Conservation (phyloP, 2,797 vertebrate genomes). For the Craterocephalus amniculus region DNA sequence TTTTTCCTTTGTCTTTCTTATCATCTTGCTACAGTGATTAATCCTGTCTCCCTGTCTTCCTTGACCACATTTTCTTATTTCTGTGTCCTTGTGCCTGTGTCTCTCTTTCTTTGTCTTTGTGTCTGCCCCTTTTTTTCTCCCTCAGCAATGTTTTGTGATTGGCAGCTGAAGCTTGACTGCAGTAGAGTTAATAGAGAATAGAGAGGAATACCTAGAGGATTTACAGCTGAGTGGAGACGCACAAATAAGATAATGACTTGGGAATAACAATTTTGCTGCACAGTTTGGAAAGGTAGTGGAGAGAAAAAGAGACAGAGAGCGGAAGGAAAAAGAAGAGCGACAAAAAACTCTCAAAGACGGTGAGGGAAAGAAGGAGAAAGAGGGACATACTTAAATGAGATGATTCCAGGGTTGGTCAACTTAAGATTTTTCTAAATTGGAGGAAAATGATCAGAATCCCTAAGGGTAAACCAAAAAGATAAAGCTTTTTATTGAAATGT, state of each 20-base stretch:
- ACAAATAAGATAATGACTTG: constrained; percentile 83
- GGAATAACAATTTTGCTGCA: constrained; percentile 77
- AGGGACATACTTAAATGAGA: constrained; percentile 52
- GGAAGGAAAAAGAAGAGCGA: constrained; percentile 21
- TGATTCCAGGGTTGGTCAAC: constrained; percentile 51
- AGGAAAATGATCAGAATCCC: constrained; percentile 58
- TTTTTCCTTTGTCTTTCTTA: constrained; percentile 4
- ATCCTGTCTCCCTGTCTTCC: constrained; percentile 27
- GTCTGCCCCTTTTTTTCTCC: constrained; percentile 56
- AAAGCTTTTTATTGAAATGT: constrained; percentile 56
- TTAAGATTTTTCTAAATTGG: constrained; percentile 67
- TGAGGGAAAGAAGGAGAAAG: constrained; percentile 37
- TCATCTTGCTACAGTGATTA: constrained; percentile 15
- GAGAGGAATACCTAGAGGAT: constrained; percentile 79
- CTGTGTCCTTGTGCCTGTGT: constrained; percentile 18
- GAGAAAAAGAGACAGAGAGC: constrained; percentile 40
- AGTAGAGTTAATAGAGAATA: constrained; percentile 78
- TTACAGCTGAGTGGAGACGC: constrained; percentile 81
- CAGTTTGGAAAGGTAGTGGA: constrained; percentile 56
- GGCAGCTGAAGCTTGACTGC: constrained; percentile 76
- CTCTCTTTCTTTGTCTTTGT: constrained; percentile 50
- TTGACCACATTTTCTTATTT: constrained; percentile 22
- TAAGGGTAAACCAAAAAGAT: constrained; percentile 55
- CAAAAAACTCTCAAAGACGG: constrained; percentile 58
- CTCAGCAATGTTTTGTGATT: constrained; percentile 74